These are phyloP conservation scores for Mesorhabditis spiculigera DNA, from an alignment of 2,888 invertebrate species.

Conservation along the genomic window DNA sequence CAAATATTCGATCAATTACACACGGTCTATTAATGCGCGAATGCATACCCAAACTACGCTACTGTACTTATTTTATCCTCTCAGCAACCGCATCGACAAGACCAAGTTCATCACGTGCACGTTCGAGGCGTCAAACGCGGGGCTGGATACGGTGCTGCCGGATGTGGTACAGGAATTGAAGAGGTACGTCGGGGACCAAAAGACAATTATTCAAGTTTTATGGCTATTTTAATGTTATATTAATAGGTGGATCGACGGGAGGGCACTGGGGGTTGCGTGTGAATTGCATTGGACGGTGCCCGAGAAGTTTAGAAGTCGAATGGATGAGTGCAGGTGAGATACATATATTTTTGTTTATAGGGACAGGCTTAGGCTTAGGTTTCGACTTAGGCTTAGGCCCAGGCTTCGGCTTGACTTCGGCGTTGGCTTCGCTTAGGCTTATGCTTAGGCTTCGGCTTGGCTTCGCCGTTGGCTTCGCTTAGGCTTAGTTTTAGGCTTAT, in stretches of 20 bases:
- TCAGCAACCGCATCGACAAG: not conserved
- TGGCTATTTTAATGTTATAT: not conserved
- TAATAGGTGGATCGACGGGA: not conserved
- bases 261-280: not conserved
- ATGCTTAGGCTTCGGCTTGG: too few species aligned
- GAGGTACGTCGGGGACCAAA: not conserved
- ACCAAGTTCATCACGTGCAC: constrained; percentile 6
- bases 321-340: constrained; percentile 4
- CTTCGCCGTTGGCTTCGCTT: too few species aligned
- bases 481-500: too few species aligned
- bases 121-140: not conserved
- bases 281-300: constrained; percentile 2
- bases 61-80: not conserved
- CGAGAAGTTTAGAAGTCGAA: constrained; percentile 5
- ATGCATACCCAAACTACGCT: too few species aligned
- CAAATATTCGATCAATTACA: too few species aligned
- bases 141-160: not conserved
- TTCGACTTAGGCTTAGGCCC: too few species aligned
- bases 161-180: not conserved
- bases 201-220: not conserved
- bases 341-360: too few species aligned
- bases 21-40: too few species aligned
- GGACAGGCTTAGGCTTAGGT: too few species aligned
- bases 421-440: too few species aligned
- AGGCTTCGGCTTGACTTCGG: too few species aligned